Evolutionary conservation across 2,888 invertebrate genomes (phyloP), one percentile per base, ranked within the genome.

Genomic region (Fragum fragum): DNA sequence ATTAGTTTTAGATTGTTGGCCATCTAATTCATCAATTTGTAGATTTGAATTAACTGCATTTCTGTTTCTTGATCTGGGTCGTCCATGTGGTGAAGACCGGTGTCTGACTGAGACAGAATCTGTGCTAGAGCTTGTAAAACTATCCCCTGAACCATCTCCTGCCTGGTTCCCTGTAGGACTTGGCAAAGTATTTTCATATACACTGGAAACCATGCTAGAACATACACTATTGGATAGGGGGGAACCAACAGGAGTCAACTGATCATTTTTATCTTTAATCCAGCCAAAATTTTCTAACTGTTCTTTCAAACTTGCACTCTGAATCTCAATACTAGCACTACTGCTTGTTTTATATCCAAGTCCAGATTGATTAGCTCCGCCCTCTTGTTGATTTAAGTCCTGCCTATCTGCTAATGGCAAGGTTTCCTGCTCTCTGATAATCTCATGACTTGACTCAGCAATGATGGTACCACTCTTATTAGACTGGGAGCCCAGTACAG

Each of bases 401-500:
- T 28, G 59, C 57, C 23, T 7, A 28, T 57, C 7, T 57, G 26
- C 9, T 3, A 28, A 3, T 57, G 57, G 23, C 2, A 14, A 9
- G 47, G 26, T 61, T 39, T 32, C 73, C 47, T 47, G 47, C n/a
- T 47, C 47, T n/a, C n/a, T 14, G n/a, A 47, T 21, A 1, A 53
- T 70, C 73, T 87, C 87, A 47, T 79, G 78, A 71, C 77, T 77
- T 21, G 87, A 78, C 42, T 83, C 82, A 2, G 89, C 83, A 21
- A 90, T 83, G 23, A 86, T 84, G 14, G 87, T 96, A 76, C 97
- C 96, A 90, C 96, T 96, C 88, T 96, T 96, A 91, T 96, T 96
- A 18, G 96, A 96, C 94, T 96, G 96, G 81, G 96, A 96, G 0
- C 66, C 73, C 29, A 97, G 95, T 59, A 97, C 95, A 88, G 97